A percentile compares a stretch with the other conserved stretches of the same genome.
phyloP scores from a whole-genome alignment of 2,113 vertebrate species.

The Sebastes fasciatus region DNA sequence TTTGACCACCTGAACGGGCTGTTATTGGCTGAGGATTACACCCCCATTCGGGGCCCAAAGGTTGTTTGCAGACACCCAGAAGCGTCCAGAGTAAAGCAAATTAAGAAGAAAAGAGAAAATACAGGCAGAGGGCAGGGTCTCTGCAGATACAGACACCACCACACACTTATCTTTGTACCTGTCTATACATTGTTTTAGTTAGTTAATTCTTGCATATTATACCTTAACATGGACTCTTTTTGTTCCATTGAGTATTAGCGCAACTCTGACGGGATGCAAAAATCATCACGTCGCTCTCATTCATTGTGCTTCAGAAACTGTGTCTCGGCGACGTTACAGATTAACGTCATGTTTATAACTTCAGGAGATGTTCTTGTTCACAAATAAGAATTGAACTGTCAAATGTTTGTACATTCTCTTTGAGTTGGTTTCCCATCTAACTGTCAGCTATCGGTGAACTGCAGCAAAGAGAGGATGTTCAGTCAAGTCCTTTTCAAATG shows the following conservation, averaged over 20 bases:
- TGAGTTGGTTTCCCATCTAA: constrained; percentile 44
- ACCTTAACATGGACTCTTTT: constrained; percentile 14
- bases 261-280: constrained; percentile 35
- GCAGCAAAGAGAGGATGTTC: constrained; percentile 44
- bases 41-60: too few species aligned
- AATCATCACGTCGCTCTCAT: constrained; percentile 35
- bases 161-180: too few species aligned
- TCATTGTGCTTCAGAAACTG: constrained; percentile 49
- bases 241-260: constrained; percentile 23
- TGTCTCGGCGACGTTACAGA: constrained; percentile 36
- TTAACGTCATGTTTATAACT: constrained; percentile 22
- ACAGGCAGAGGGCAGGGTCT: too few species aligned
- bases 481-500: constrained; percentile 41
- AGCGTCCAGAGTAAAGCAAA: too few species aligned
- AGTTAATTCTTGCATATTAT: too few species aligned
- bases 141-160: too few species aligned
- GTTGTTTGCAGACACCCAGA: too few species aligned
- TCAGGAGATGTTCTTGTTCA: constrained; percentile 44
- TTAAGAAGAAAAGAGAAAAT: too few species aligned
- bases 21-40: too few species aligned
- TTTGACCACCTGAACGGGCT: too few species aligned
- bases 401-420: constrained; percentile 42
- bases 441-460: constrained; percentile 41
- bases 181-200: too few species aligned
- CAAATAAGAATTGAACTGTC: constrained; percentile 34